These are phyloP conservation scores for Brachionus rubens DNA, from an alignment of 1,140 invertebrate genomes.

Conservation along the genomic window DNA sequence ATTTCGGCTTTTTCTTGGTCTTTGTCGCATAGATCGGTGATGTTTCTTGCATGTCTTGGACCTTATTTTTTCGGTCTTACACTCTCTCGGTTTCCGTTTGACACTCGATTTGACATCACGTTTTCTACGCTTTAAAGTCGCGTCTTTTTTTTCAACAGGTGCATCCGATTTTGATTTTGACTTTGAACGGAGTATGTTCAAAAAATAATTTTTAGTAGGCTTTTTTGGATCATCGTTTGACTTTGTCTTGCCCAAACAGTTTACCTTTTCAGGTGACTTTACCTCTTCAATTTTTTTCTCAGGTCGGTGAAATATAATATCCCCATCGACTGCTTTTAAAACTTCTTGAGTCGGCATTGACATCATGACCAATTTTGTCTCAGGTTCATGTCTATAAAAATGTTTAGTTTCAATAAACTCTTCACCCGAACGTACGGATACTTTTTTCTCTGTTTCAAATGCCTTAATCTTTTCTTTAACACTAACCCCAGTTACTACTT, in stretches of 20 bases:
- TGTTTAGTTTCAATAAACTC: slow-evolving; percentile 1
- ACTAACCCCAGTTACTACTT: not conserved
- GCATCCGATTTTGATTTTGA: not conserved
- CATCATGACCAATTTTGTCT: slow-evolving; percentile 7
- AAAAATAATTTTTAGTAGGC: slow-evolving; percentile 16
- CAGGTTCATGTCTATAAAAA: slow-evolving; percentile 26
- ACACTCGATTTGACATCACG: no score
- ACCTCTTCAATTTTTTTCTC: slow-evolving; percentile 27
- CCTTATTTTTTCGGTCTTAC: not conserved
- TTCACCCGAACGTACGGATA: no score
- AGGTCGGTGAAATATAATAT: slow-evolving; percentile 25
- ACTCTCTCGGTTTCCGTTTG: no score
- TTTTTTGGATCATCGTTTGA: not conserved
- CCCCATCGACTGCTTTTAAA: slow-evolving; percentile 36
- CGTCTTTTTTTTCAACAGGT: no score
- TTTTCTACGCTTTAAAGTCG: not conserved
- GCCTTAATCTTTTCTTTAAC: not conserved
- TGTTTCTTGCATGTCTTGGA: not conserved
- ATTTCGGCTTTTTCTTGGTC: not conserved
- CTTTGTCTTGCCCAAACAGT: slow-evolving; percentile 19
- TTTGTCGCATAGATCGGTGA: not conserved
- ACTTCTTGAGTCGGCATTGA: slow-evolving; percentile 8
- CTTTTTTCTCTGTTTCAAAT: slow-evolving; percentile 28
- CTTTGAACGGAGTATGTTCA: slow-evolving; percentile 18
- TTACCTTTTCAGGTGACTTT: not conserved